Percentiles rank a stretch among this genome's conserved stretches.
phyloP scores from a whole-genome alignment of 2,888 invertebrate genomes.

The Masnerella sp. region DNA sequence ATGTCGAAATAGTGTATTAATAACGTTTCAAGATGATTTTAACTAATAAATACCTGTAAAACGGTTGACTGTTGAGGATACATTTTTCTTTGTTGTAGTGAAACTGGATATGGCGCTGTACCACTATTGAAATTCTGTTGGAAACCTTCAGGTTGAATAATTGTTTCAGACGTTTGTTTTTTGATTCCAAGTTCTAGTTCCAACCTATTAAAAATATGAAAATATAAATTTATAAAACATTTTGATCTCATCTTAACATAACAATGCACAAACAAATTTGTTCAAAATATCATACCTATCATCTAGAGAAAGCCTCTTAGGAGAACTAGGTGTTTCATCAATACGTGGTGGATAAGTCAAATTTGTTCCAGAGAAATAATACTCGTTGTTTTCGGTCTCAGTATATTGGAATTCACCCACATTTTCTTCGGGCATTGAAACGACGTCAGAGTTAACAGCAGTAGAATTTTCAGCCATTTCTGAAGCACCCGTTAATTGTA shows the following conservation, averaged over 20 bases:
- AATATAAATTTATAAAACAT: constrained; percentile 8
- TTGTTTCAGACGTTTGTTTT: constrained; percentile 69
- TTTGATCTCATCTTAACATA: no score
- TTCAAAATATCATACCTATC: constrained; percentile 75
- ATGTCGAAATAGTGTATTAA: no score
- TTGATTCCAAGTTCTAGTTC: constrained; percentile 81
- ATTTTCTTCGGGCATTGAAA: constrained; percentile 53
- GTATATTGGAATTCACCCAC: constrained; percentile 67
- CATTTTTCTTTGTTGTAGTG: constrained; percentile 66
- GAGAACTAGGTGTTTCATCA: constrained; percentile 76
- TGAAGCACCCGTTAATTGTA: constrained; percentile 65
- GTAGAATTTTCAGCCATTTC: constrained; percentile 57
- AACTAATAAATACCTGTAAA: constrained; percentile 67
- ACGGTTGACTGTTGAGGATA: constrained; percentile 73
- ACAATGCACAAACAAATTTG: constrained; percentile 8
- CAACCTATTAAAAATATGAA: constrained; percentile 69
- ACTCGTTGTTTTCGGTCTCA: constrained; percentile 68
- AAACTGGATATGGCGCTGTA: constrained; percentile 60
- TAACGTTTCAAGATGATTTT: no score
- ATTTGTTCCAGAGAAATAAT: constrained; percentile 74
- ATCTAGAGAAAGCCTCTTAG: constrained; percentile 81
- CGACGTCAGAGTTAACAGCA: constrained; percentile 61
- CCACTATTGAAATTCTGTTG: constrained; percentile 65
- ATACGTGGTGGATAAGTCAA: constrained; percentile 75
- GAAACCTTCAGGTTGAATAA: constrained; percentile 39